Evolutionary conservation across 2,888 invertebrate genomes (phyloP), one percentile per base, ranked within the genome.

Genomic region (Antheraea assamensis): DNA sequence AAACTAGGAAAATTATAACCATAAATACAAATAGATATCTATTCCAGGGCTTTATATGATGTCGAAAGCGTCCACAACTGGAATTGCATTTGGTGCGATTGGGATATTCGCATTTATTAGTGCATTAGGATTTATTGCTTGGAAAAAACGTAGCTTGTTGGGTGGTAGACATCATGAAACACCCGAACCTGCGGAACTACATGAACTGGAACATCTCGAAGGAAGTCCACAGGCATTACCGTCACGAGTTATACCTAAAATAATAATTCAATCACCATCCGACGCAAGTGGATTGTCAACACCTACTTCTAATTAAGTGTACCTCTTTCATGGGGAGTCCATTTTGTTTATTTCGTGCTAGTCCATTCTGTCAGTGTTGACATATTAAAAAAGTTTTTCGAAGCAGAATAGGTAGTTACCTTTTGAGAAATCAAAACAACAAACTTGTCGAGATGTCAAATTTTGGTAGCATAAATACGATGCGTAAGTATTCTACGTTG

Each of bases 21-120:
- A 64, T 27, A 64, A 30, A 64, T 64, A 27, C 58, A 15, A 58
- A 58, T 55, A 49, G 27, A 27, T 64, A 30, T 64, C 49, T 80
- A 73, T 78, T 80, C 15, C 85, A 94, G 94, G 92, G 68, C 76
- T 90, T 71, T 90, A 91, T 82, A 85, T 88, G 76, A 89, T 93
- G 88, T 91, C 94, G 30, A 90, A 88, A 80, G 92, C 92, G n/a
- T 92, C 94, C 21, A 87, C 87, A 0, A 89, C 90, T 0, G 92
- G 91, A 10, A 88, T 94, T 71, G 87, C 88, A 2, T 84, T 93
- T 31, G 93, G 91, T 7, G 85, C 81, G 0, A 83, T 93, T 13
- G 82, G 85, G 2, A 83, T 90, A 2, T 80, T 83, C 0, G 78
- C 79, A 0, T 79, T 88, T 42, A 79, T 94, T 2, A 79, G 74